phyloP scores from a whole-genome alignment of 2,888 invertebrate species.

The Pseudococcus jackbeardsleyi region DNA sequence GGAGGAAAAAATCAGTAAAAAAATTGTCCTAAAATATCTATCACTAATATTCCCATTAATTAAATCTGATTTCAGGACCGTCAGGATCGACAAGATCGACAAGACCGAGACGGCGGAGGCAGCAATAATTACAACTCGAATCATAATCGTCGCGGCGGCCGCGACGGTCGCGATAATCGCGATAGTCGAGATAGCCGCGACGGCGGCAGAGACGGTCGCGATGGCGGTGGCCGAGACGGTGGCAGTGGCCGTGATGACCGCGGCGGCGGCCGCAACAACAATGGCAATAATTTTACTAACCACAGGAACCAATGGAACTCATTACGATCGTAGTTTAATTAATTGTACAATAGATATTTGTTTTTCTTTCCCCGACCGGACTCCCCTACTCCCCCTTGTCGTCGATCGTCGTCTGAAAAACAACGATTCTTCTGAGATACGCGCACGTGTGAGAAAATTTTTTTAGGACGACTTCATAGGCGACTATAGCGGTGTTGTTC shows the following conservation, averaged over 20 bases:
- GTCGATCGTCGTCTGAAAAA: background rate
- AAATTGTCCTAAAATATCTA: too few relatives aligned
- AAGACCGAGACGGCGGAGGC: background rate
- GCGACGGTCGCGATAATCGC: constrained; percentile 17
- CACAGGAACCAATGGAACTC: constrained; percentile 59
- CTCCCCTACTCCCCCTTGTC: background rate
- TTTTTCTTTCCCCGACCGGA: background rate
- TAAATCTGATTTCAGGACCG: background rate
- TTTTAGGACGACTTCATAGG: background rate
- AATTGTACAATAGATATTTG: constrained; percentile 32
- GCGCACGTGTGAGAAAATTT: background rate
- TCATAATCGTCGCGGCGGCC: background rate
- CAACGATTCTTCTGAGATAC: background rate
- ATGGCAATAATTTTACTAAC: constrained; percentile 57
- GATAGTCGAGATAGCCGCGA: background rate
- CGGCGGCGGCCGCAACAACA: constrained; percentile 54
- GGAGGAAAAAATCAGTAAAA: too few relatives aligned
- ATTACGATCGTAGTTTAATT: constrained; percentile 59
- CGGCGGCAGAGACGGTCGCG: background rate
- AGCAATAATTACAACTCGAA: background rate
- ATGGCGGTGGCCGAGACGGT: background rate
- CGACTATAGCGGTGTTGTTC: background rate
- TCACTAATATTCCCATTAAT: background rate
- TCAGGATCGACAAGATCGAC: background rate
- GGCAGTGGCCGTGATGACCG: constrained; percentile 7